Evolutionary conservation across 2,113 vertebrate species (phyloP).

Genomic region (Hirundichthys speculiger): DNA sequence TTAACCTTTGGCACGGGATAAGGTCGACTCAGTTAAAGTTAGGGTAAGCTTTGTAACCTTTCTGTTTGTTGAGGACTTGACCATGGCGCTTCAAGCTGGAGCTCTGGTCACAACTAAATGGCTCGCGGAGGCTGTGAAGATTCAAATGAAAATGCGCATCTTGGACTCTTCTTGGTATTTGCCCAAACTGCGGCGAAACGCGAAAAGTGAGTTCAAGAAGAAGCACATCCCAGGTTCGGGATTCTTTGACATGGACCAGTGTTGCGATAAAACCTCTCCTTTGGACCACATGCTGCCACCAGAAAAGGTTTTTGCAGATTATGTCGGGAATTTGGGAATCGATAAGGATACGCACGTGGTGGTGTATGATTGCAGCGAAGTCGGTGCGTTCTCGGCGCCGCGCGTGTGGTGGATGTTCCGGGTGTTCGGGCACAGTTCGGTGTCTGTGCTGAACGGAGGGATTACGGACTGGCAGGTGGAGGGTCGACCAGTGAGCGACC

Average conservation of each 20-base stretch:
- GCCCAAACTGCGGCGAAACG: slow-evolving; percentile 84
- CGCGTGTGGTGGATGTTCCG: slow-evolving; percentile 98
- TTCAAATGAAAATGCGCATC: slow-evolving; percentile 78
- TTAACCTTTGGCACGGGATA: slow-evolving; percentile 9
- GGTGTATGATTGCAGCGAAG: slow-evolving; percentile 90
- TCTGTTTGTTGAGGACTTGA: not conserved
- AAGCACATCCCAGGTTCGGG: slow-evolving; percentile 87
- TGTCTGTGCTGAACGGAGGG: slow-evolving; percentile 90
- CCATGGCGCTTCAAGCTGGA: slow-evolving; percentile 82
- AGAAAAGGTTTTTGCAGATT: slow-evolving; percentile 82
- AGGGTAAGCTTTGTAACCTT: not conserved
- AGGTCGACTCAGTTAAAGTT: not conserved
- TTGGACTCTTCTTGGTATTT: slow-evolving; percentile 94
- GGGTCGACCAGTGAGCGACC: slow-evolving; percentile 75
- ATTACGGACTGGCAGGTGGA: slow-evolving; percentile 86
- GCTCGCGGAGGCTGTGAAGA: slow-evolving; percentile 84
- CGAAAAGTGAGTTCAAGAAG: slow-evolving; percentile 83
- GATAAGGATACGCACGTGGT: slow-evolving; percentile 87
- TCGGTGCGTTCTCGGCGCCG: slow-evolving; percentile 89
- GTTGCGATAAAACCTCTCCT: slow-evolving; percentile 88
- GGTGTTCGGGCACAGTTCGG: slow-evolving; percentile 86
- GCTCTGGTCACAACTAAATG: slow-evolving; percentile 87
- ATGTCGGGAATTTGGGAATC: slow-evolving; percentile 86
- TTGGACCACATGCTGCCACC: slow-evolving; percentile 91
- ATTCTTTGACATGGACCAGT: slow-evolving; percentile 92